Evolutionary conservation across 2,113 vertebrate genomes (phyloP).

Genomic region (Calonectris borealis): DNA sequence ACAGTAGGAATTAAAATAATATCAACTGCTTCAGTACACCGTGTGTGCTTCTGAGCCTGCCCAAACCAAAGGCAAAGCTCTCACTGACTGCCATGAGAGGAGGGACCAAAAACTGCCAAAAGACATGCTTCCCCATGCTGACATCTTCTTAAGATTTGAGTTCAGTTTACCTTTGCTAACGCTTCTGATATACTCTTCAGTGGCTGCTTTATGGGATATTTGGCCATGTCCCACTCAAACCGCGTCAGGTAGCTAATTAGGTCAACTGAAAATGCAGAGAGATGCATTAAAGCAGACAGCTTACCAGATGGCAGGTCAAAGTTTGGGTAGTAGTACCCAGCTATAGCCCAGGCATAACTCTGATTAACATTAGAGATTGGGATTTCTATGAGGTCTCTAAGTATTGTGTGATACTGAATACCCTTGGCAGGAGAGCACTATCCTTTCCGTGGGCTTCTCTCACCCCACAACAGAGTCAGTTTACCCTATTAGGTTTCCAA

Average conservation of each 20-base stretch:
- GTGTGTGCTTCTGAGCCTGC: background rate
- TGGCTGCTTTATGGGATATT: slow-evolving; percentile 88
- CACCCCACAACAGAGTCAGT: slow-evolving; percentile 55
- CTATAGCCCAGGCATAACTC: background rate
- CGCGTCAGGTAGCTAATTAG: slow-evolving; percentile 85
- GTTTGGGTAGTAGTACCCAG: background rate
- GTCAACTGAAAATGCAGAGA: slow-evolving; percentile 81
- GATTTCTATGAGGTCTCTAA: no score
- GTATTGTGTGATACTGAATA: background rate
- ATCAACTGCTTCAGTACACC: background rate
- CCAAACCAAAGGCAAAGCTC: background rate
- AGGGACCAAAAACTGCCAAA: background rate
- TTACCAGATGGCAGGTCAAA: background rate
- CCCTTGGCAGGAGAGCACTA: background rate
- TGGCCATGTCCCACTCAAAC: slow-evolving; percentile 98
- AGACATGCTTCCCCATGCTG: background rate
- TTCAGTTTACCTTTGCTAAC: slow-evolving; percentile 85
- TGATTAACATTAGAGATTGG: background rate
- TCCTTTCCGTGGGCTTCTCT: slow-evolving; percentile 32
- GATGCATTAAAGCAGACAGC: slow-evolving; percentile 7
- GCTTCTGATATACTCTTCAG: slow-evolving; percentile 86
- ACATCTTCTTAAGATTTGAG: background rate
- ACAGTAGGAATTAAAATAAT: background rate
- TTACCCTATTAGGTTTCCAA: slow-evolving; percentile 65
- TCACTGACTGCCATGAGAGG: background rate